A percentile compares a stretch with the other conserved stretches of the same genome.
Conservation (phyloP, 1,140 invertebrate genomes). For the Hyles vespertilio region DNA sequence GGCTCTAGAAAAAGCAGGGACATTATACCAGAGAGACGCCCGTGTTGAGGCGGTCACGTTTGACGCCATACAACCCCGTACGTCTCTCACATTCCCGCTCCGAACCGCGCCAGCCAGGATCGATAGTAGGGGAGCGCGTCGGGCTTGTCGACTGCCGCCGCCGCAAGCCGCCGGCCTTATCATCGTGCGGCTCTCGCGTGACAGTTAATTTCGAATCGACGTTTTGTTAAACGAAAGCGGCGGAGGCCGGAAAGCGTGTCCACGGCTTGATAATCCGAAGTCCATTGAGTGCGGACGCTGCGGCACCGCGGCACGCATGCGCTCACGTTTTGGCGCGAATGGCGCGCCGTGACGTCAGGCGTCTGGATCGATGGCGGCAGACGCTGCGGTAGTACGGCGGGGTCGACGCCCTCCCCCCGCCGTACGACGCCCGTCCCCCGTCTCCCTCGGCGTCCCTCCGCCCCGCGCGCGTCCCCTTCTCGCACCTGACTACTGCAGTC, state of each 20-base stretch:
- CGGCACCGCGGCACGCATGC: slow-evolving; percentile 64
- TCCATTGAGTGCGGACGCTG: slow-evolving; percentile 71
- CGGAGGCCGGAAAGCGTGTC: slow-evolving; percentile 51
- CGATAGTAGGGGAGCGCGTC: slow-evolving; percentile 12
- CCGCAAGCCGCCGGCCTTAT: slow-evolving; percentile 13
- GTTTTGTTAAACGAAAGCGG: slow-evolving; percentile 33
- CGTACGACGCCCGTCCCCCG: slow-evolving; percentile 29
- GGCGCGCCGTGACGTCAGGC: slow-evolving; percentile 67
- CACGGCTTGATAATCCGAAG: slow-evolving; percentile 53
- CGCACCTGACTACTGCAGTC: slow-evolving; percentile 69
- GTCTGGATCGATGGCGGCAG: slow-evolving; percentile 73
- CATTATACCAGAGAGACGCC: slow-evolving; percentile 63
- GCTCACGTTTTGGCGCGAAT: slow-evolving; percentile 73
- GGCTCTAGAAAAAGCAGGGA: slow-evolving; percentile 72
- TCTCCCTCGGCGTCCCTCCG: slow-evolving; percentile 17
- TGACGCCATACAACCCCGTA: slow-evolving; percentile 72
- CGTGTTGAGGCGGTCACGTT: slow-evolving; percentile 70
- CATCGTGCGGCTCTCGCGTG: slow-evolving; percentile 34
- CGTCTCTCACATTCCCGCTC: slow-evolving; percentile 56
- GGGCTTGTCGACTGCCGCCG: slow-evolving; percentile 17
- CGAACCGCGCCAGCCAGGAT: slow-evolving; percentile 5
- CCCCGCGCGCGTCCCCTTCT: slow-evolving; percentile 25
- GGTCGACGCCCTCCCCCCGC: slow-evolving; percentile 62
- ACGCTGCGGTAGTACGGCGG: slow-evolving; percentile 73
- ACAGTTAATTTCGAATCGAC: slow-evolving; percentile 40